These are phyloP conservation scores for Ips typographus DNA, from an alignment of 1,140 invertebrate species.

Conservation along the genomic window DNA sequence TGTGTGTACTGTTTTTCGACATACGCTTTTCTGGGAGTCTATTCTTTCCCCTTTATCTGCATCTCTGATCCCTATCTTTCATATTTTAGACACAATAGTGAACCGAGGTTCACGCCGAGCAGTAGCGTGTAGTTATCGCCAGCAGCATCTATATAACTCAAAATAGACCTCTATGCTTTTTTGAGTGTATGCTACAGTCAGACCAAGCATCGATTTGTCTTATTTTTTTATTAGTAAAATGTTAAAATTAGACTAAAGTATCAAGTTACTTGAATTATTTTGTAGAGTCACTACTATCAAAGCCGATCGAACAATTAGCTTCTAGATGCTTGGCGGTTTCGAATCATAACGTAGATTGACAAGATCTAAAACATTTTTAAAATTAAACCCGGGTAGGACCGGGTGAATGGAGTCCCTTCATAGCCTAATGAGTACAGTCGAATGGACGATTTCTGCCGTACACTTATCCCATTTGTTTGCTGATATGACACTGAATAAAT, in stretches of 20 bases:
- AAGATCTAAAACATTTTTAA: constrained; percentile 46
- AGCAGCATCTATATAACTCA: constrained; percentile 37
- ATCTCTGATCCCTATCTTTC: constrained; percentile 49
- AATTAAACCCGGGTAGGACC: constrained; percentile 46
- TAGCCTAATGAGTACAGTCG: constrained; percentile 47
- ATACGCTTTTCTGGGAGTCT: constrained; percentile 42
- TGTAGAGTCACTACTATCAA: too few relatives aligned
- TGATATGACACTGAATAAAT: constrained; percentile 48
- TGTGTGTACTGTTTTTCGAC: constrained; percentile 35
- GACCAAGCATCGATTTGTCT: constrained; percentile 1
- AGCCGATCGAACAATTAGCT: too few relatives aligned
- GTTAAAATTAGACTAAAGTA: too few relatives aligned
- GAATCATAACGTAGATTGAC: constrained; percentile 25
- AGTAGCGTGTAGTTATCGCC: constrained; percentile 41
- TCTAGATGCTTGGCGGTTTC: background rate
- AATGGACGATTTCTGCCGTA: constrained; percentile 45
- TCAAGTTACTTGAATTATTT: too few relatives aligned
- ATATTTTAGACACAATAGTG: constrained; percentile 50
- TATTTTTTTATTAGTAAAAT: too few relatives aligned
- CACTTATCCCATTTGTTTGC: constrained; percentile 48
- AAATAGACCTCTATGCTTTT: constrained; percentile 29
- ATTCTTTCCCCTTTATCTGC: constrained; percentile 42
- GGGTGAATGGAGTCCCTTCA: constrained; percentile 47
- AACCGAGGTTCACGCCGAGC: constrained; percentile 45
- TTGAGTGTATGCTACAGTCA: constrained; percentile 4